phyloP scores from a whole-genome alignment of 1,140 invertebrate genomes.

The Hestina assimilis region DNA sequence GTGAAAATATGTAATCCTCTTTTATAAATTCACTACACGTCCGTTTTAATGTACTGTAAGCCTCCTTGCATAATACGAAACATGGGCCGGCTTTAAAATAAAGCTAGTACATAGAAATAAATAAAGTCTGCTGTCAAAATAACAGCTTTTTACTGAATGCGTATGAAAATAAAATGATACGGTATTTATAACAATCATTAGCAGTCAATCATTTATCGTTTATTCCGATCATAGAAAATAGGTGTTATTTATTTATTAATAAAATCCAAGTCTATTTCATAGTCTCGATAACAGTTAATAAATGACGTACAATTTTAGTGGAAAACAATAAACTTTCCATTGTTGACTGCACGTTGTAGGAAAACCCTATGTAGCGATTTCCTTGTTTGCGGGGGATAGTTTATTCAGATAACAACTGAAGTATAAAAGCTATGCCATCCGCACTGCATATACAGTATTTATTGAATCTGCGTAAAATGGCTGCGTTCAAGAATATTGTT shows the following conservation, averaged over 20 bases:
- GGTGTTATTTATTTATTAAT: no score
- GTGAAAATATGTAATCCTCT: background rate
- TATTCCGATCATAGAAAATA: no score
- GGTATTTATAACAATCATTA: no score
- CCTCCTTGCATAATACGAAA: background rate
- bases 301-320: background rate
- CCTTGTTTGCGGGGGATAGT: constrained; percentile 30
- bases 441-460: constrained; percentile 3
- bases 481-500: constrained; percentile 13
- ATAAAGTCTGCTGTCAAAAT: no score
- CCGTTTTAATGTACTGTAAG: background rate
- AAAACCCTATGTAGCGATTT: constrained; percentile 29
- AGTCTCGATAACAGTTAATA: background rate
- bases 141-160: no score
- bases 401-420: constrained; percentile 25
- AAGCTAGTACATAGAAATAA: no score
- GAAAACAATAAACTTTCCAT: constrained; percentile 31
- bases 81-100: no score
- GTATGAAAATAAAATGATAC: no score
- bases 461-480: constrained; percentile 21
- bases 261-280: no score
- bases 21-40: background rate
- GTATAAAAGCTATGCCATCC: constrained; percentile 25
- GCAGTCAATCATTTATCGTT: no score
- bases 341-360: constrained; percentile 25